Evolutionary conservation across 2,888 invertebrate genomes (phyloP).

Genomic region (Platycheirus rosarum): DNA sequence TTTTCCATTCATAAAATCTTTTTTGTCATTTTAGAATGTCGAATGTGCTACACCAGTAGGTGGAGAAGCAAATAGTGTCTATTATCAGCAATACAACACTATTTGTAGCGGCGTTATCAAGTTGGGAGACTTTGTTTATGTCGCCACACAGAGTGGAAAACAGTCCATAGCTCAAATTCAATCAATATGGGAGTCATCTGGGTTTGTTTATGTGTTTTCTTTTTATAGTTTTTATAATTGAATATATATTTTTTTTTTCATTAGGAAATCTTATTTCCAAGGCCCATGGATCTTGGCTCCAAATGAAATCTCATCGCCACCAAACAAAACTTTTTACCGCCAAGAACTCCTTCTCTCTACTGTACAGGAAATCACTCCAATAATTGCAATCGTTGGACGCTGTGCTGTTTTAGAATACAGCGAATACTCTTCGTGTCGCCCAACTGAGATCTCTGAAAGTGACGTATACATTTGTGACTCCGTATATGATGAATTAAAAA

Average conservation of each 20-base stretch:
- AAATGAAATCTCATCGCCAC: constrained; percentile 90
- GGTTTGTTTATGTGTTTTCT: constrained; percentile 25
- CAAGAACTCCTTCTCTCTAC: constrained; percentile 96
- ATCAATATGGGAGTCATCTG: constrained; percentile 94
- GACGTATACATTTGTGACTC: constrained; percentile 97
- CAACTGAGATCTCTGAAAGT: constrained; percentile 95
- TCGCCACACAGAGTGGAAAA: constrained; percentile 94
- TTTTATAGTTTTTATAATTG: background rate
- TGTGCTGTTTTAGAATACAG: constrained; percentile 95
- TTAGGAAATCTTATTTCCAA: constrained; percentile 94
- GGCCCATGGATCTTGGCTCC: constrained; percentile 97
- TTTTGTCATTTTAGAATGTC: constrained; percentile 90
- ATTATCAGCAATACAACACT: constrained; percentile 96
- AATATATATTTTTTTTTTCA: constrained; percentile 83
- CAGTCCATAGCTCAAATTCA: constrained; percentile 97
- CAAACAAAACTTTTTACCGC: constrained; percentile 92
- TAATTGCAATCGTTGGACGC: constrained; percentile 94
- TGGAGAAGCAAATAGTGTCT: constrained; percentile 90
- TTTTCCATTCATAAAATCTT: too few relatives aligned
- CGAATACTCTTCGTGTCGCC: constrained; percentile 94
- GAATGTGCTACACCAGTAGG: constrained; percentile 87
- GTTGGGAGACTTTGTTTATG: constrained; percentile 97
- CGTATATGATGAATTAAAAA: constrained; percentile 93
- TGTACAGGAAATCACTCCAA: constrained; percentile 94
- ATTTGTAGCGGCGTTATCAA: constrained; percentile 92